Evolutionary conservation across 2,888 invertebrate genomes (phyloP).

Genomic region (Lysandra coridon): DNA sequence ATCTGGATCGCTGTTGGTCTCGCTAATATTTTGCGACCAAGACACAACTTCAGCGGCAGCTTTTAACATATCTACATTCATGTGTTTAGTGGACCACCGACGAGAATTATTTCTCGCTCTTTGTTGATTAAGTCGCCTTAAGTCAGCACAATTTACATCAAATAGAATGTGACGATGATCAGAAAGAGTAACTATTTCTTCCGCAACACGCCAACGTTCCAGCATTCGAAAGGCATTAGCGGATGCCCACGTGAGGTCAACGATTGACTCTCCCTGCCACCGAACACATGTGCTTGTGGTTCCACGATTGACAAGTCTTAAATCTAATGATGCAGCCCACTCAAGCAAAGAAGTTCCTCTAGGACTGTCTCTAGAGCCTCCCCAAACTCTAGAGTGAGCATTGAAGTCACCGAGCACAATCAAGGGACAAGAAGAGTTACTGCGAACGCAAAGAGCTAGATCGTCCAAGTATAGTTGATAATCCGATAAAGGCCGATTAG

Average conservation of each 20-base stretch:
- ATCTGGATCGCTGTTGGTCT: not conserved
- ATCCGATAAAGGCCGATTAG: not conserved
- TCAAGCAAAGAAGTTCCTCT: conserved; percentile 3
- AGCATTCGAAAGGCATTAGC: not conserved
- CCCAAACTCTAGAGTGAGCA: conserved; percentile 20
- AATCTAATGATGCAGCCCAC: conserved; percentile 11
- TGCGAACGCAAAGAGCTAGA: not conserved
- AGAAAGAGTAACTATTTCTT: conserved; percentile 1
- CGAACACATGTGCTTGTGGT: conserved; percentile 13
- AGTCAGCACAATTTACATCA: not conserved
- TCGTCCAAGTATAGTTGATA: conserved; percentile 17
- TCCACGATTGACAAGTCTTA: not conserved
- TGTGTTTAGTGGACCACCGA: no score
- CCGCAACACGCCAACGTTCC: not conserved
- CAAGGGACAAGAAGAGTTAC: not conserved
- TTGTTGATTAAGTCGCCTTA: not conserved
- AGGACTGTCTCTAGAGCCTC: not conserved
- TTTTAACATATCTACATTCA: no score
- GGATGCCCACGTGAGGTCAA: conserved; percentile 23
- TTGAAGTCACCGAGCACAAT: conserved; percentile 20
- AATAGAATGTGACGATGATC: conserved; percentile 20
- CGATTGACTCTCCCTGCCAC: conserved; percentile 23
- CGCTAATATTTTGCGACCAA: not conserved
- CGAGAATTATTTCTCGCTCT: no score
- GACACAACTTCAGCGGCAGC: not conserved